Conservation (phyloP, 2,888 invertebrate genomes). For the Dicyrtomina minuta region DNA sequence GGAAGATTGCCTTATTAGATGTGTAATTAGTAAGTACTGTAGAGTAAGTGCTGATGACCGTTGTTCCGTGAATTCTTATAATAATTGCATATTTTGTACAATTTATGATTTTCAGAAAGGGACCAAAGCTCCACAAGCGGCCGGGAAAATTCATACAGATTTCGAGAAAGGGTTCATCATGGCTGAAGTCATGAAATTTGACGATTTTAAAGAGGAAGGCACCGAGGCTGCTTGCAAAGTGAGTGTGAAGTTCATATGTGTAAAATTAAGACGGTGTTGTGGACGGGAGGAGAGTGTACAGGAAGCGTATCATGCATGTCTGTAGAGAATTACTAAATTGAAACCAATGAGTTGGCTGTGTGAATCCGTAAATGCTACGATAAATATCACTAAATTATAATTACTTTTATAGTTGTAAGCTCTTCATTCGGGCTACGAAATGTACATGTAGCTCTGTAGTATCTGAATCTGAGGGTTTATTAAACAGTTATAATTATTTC, state of each 20-base stretch:
- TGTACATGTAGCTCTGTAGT: too few relatives aligned
- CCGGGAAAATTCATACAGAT: constrained; percentile 97
- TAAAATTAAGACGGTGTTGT: too few relatives aligned
- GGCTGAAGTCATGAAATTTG: constrained; percentile 99
- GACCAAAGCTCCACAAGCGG: constrained; percentile 97
- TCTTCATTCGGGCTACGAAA: too few relatives aligned
- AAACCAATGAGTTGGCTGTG: too few relatives aligned
- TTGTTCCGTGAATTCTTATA: neutral
- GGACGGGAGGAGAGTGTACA: too few relatives aligned
- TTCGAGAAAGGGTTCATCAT: constrained; percentile 99
- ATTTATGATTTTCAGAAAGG: constrained; percentile 71
- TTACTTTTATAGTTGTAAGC: too few relatives aligned
- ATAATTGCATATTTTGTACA: constrained; percentile 8
- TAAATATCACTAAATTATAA: too few relatives aligned
- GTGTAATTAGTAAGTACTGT: neutral
- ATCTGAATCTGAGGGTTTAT: too few relatives aligned
- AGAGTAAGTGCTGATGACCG: neutral
- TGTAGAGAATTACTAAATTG: too few relatives aligned
- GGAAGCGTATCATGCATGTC: neutral
- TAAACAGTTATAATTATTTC: too few relatives aligned
- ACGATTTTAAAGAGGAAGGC: constrained; percentile 95
- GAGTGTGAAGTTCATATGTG: constrained; percentile 38
- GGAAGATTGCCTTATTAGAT: neutral
- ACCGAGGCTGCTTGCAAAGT: constrained; percentile 86
- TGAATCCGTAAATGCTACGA: too few relatives aligned